phyloP scores from a whole-genome alignment of 2,797 vertebrate genomes.

The Falco berigora region DNA sequence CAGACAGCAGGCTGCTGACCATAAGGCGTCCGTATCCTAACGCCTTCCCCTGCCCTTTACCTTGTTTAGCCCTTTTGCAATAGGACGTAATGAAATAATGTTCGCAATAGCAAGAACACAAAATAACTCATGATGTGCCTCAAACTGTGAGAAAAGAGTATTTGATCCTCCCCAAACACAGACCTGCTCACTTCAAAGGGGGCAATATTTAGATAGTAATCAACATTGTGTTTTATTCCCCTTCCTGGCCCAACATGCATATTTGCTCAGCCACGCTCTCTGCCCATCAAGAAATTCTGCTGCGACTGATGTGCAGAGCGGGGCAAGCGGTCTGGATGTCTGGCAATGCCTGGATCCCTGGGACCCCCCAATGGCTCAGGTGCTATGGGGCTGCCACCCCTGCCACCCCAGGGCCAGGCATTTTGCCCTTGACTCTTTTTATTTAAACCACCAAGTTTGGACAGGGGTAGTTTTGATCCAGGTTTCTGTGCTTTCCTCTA shows the following conservation, averaged over 20 bases:
- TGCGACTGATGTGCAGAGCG: rapidly evolving
- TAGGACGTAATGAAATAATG: not conserved
- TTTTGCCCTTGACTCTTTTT: not conserved
- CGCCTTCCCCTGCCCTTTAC: slow-evolving; percentile 22
- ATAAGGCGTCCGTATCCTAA: not conserved
- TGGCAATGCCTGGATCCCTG: not conserved
- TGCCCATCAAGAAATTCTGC: not conserved
- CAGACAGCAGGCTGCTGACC: not conserved
- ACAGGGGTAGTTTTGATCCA: not conserved
- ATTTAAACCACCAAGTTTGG: not conserved
- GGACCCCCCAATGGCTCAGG: rapidly evolving
- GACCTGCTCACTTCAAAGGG: not conserved
- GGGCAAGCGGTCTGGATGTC: not conserved
- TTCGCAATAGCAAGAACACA: not conserved
- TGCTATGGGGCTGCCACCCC: not conserved
- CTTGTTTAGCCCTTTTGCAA: slow-evolving; percentile 25
- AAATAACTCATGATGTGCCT: slow-evolving; percentile 36
- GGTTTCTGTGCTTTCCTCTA: not conserved
- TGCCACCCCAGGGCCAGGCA: too few species aligned
- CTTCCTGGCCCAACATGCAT: not conserved
- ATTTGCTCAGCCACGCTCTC: not conserved
- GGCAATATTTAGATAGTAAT: slow-evolving; percentile 23
- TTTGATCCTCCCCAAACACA: slow-evolving; percentile 29
- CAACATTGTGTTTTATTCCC: not conserved
- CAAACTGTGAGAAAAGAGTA: slow-evolving; percentile 25